Evolutionary conservation across 2,888 invertebrate species (phyloP), one percentile per base, ranked within the genome.

Genomic region (Parasteatoda lunata): DNA sequence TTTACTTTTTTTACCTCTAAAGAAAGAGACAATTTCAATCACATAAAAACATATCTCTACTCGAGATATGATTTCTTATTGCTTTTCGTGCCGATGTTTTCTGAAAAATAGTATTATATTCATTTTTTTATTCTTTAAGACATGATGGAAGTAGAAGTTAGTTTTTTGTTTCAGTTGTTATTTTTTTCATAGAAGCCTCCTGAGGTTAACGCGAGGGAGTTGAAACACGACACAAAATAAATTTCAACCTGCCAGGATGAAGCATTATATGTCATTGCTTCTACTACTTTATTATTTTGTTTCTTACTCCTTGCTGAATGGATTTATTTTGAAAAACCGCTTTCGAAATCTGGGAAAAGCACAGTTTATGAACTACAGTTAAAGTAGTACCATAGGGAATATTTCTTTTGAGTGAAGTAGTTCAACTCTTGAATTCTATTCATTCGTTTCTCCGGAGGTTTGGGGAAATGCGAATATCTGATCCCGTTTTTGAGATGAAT

Each of bases 201-300:
- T 51, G 52, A 73, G 80, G 72, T 72, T 73, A 66, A 73, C 30
- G 48, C 73, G n/a, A 49, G 72, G 52, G 65, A 80, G 72, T 72
- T 80, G 73, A 80, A 73, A 80, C 72, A 80, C 64, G 80, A 72
- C 72, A 66, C 66, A 72, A 80, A 80, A 80, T 80, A 72, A 65
- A 73, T 80, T 73, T 51, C 65, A 52, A n/a, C 66, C 72, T 72
- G 66, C 66, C 72, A 80, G 65, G 72, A 72, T 80, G 72, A 80
- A 73, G 80, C 65, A 80, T 73, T 73, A 80, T 52, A 47, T 49
- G 73, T 73, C 80, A 80, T 52, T 66, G 68, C 66, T 72, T 15
- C 6, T 5, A 7, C n/a, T n/a, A 78, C 4, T 47, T 59, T 70
- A 48, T 30, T 30, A 30, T 30, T 54, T 30, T 78, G 13, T 45